These are phyloP conservation scores for Drosophila eugracilis DNA, from an alignment of 1,140 invertebrate genomes.

Conservation along the genomic window DNA sequence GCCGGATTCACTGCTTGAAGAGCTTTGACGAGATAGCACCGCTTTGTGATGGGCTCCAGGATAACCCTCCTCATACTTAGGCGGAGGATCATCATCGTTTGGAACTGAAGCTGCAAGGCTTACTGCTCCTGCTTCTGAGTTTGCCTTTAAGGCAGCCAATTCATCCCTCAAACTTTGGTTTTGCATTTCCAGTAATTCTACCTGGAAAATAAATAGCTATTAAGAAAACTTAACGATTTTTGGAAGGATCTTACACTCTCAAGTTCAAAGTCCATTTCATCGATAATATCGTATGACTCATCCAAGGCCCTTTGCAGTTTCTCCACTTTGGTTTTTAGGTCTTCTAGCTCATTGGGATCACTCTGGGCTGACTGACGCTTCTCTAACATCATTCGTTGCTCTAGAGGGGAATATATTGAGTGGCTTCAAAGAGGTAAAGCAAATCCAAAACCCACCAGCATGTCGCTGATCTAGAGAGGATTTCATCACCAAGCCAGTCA, in stretches of 20 bases:
- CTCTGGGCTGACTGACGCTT: slow-evolving; percentile 60
- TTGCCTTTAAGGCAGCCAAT: slow-evolving; percentile 45
- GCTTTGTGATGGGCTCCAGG: neutral
- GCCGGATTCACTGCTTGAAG: slow-evolving; percentile 38
- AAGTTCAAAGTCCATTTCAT: slow-evolving; percentile 81
- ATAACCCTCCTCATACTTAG: slow-evolving; percentile 43
- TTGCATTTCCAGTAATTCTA: slow-evolving; percentile 78
- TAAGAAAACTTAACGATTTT: neutral
- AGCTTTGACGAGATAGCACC: slow-evolving; percentile 2
- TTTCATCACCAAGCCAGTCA: slow-evolving; percentile 79
- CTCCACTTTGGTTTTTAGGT: slow-evolving; percentile 56
- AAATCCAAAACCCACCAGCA: slow-evolving; percentile 17
- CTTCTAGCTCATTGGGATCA: slow-evolving; percentile 28
- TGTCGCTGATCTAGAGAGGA: slow-evolving; percentile 68
- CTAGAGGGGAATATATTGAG: neutral
- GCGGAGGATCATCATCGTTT: slow-evolving; percentile 56
- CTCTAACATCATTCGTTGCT: slow-evolving; percentile 58
- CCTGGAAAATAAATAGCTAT: slow-evolving; percentile 6
- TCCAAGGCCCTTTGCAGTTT: slow-evolving; percentile 70
- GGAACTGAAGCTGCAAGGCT: neutral
- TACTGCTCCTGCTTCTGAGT: neutral
- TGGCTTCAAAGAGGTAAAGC: neutral
- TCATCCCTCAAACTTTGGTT: slow-evolving; percentile 69
- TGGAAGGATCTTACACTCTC: slow-evolving; percentile 59
- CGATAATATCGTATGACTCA: slow-evolving; percentile 80